Evolutionary conservation across 2,797 vertebrate genomes (phyloP), one percentile per base, ranked within the genome.

Genomic region (Ptychobarbus kaznakovi): DNA sequence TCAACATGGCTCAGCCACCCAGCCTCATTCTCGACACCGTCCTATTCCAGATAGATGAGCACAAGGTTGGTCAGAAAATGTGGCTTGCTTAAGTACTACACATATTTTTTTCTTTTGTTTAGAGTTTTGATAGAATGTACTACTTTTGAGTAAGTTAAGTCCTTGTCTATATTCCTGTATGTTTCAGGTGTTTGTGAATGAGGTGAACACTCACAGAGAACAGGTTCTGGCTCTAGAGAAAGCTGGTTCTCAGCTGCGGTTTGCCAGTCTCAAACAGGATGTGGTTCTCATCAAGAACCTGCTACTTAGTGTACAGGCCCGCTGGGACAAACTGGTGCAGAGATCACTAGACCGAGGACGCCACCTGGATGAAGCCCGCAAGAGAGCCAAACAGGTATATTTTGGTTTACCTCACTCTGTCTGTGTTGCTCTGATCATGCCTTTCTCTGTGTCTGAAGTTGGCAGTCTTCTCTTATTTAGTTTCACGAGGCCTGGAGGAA

Each of bases 401-500:
- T 68, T 51, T 53, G 63, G 35, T 65, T 66, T 82, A 89, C 0
- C 0, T 9, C 44, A 81, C 81, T 32, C 35, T 46, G 9, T 82
- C 22, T 63, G 35, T 40, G 13, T 79, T 51, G 32, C 13, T 88
- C 8, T 46, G 2, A 11, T 42, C 10, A 20, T 85, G 18, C 40
- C 40, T 18, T n/a, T 69, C 61, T 58, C 46, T 49, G 9, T 80
- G 35, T 51, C 42, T 78, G 0, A 51, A 40, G 40, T 81, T 72
- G 32, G 46, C 25, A 25, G 1, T 15, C 9, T 61, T 16, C 78
- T 63, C 80, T 32, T 76, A 16, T 66, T 90, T 65, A 99, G 98
- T 99, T 99, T 93, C 96, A 99, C 0, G 98, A 99, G 94, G 98
- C 98, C 89, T 99, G 97, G 98, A 98, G 97, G 93, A 99, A 99